A percentile compares a stretch with the other conserved stretches of the same genome.
Evolutionary conservation across 2,888 invertebrate species (phyloP).

Genomic region (Glaucopsyche alexis): DNA sequence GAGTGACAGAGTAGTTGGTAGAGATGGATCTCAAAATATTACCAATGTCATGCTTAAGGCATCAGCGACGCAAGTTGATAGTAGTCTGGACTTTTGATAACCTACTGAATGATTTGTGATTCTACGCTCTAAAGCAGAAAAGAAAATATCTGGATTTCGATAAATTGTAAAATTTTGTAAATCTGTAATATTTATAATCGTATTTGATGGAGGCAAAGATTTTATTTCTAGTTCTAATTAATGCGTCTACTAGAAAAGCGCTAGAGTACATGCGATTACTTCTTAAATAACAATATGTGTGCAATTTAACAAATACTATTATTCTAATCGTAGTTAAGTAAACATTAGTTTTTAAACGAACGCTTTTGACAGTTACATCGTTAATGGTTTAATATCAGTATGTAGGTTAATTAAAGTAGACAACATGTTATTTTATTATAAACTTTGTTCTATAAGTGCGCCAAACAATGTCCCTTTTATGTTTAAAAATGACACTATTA

Average conservation of each 20-base stretch:
- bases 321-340: background rate
- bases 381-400: background rate
- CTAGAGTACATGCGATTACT: slow-evolving; percentile 9
- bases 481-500: too few relatives aligned
- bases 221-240: background rate
- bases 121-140: slow-evolving; percentile 11
- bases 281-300: background rate
- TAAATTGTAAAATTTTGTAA: background rate
- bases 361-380: background rate
- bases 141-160: background rate
- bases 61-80: background rate
- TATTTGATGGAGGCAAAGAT: background rate
- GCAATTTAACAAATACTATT: background rate
- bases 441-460: too few relatives aligned
- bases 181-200: background rate
- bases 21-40: slow-evolving; percentile 3
- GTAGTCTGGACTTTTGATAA: background rate
- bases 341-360: slow-evolving; percentile 2
- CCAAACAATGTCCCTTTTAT: too few relatives aligned
- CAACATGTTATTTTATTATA: background rate
- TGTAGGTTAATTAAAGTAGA: background rate
- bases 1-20: slow-evolving; percentile 20
- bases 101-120: slow-evolving; percentile 6
- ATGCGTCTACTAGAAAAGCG: slow-evolving; percentile 12
- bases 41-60: slow-evolving; percentile 17